Base-by-base conservation (phyloP, 30 jellyfish, hydroid and myxozoan species). In the Hydra vulgaris region DNA sequence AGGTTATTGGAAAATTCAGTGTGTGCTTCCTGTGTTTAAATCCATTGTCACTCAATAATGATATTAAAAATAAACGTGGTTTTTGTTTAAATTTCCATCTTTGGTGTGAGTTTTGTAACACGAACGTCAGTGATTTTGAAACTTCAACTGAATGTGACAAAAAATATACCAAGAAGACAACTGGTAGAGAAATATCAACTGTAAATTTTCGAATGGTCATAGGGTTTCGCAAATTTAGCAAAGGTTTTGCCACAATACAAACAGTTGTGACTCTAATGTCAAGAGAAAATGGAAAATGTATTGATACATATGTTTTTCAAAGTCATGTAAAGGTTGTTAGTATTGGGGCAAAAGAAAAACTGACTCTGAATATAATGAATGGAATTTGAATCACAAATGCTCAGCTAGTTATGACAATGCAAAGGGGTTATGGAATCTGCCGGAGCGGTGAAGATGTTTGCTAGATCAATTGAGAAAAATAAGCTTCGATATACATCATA, bases 331-430 rank as follows among this genome's bases (percentile, higher is more conserved):
- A n/a, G 18, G 71, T 17, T 56, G n/a, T 56, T n/a, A 56, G n/a
- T 56, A 15, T 56, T 56, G 71, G 71, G 71, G n/a, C 17, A 56
- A 56, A 56, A 56, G 71, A 56, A 56, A 17, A 56, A 15, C 71
- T 56, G 17, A 17, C 17, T 17, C 17, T 56, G 71, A n/a, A n/a
- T 56, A 56, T 56, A 56, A 56, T 56, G n/a, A 56, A 15, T 56
- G 71, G 71, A 56, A 56, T 17, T n/a, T 56, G n/a, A 56, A 56
- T n/a, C 71, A 56, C n/a, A 56, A 56, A 56, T 56, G 71, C n/a
- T n/a, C n/a, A 15, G 71, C 71, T 15, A 56, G n/a, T 17, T n/a
- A 56, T 56, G 71, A 56, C n/a, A 56, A 56, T 15, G 17, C 71
- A 15, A 15, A 17, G n/a, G 71, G 71, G 71, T 17, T 56, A 56